Conservation (phyloP, 23 tunicate species). For the Styela plicata region DNA sequence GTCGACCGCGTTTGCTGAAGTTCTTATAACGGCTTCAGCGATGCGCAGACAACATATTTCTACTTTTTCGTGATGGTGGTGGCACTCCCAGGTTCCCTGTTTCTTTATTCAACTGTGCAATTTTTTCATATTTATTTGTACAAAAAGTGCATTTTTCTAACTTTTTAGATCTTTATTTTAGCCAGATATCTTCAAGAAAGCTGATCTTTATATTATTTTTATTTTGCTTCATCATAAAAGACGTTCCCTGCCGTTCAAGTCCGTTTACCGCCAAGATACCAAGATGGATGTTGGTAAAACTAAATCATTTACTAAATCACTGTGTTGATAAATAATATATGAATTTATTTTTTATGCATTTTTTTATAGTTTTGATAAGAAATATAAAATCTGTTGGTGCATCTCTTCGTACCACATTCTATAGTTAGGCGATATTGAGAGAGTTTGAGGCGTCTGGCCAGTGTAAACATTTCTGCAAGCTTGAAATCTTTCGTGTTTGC, state of each 20-base stretch:
- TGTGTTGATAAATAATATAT: neutral
- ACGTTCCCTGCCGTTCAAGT: too few relatives aligned
- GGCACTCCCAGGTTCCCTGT: too few relatives aligned
- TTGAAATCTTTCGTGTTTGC: too few relatives aligned
- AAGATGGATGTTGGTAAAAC: neutral
- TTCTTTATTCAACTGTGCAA: neutral
- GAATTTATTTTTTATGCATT: neutral
- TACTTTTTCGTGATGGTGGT: too few relatives aligned
- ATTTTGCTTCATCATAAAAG: too few relatives aligned
- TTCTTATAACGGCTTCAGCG: neutral
- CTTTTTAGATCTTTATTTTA: neutral
- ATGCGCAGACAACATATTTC: neutral
- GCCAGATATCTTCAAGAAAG: neutral
- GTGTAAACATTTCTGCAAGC: too few relatives aligned
- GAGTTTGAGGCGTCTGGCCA: too few relatives aligned
- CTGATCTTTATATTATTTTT: too few relatives aligned
- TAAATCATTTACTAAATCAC: neutral
- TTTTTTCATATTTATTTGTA: neutral
- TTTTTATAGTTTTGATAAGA: neutral
- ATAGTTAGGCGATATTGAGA: too few relatives aligned
- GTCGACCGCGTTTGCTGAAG: neutral
- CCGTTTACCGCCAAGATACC: neutral
- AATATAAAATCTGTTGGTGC: neutral
- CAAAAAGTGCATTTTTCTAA: neutral
- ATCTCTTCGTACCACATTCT: too few relatives aligned